Conservation (phyloP, 1,140 invertebrate species). For the Cotesia chilonis region DNA sequence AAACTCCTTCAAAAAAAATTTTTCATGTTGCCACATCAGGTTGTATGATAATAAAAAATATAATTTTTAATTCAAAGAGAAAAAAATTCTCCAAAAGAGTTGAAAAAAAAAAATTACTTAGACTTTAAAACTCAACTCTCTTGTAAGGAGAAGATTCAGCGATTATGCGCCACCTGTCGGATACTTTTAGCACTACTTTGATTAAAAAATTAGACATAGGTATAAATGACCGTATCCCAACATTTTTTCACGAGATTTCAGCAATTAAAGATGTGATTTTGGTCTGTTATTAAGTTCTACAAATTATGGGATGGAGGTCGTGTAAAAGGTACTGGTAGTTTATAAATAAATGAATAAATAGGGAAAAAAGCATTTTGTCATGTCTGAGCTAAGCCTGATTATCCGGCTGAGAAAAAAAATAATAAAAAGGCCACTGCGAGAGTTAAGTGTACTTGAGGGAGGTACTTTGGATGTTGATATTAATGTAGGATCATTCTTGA, state of each 20-base stretch:
- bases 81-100: no score
- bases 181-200: background rate
- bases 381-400: slow-evolving; percentile 27
- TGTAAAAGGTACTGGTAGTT: background rate
- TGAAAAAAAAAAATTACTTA: no score
- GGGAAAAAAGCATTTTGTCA: slow-evolving; percentile 21
- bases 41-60: no score
- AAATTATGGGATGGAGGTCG: no score
- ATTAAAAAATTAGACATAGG: background rate
- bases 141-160: background rate
- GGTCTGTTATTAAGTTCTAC: no score
- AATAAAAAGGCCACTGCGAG: background rate
- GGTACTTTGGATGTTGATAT: slow-evolving; percentile 23
- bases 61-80: no score
- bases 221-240: no score
- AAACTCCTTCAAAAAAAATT: no score
- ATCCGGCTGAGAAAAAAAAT: slow-evolving; percentile 30
- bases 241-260: no score
- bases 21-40: no score
- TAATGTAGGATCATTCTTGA: slow-evolving; percentile 28
- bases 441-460: background rate
- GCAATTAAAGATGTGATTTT: no score
- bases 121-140: no score
- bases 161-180: background rate
- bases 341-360: background rate